Conservation (phyloP, 2,797 vertebrate genomes). For the Clarias laeviceps region DNA sequence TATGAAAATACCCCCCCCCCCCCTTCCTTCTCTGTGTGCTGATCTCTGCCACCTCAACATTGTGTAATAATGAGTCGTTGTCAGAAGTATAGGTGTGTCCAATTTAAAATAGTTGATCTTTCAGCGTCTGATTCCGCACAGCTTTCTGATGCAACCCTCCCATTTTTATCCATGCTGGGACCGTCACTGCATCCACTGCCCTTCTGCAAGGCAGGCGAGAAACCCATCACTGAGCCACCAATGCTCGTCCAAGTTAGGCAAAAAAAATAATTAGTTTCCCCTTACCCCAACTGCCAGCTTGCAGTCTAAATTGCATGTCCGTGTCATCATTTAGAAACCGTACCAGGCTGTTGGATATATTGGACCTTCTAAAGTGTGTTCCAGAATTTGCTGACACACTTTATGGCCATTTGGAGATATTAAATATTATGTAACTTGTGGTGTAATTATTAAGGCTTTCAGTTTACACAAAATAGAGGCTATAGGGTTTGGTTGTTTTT, state of each 20-base stretch:
- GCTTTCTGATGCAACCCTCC: too few species aligned
- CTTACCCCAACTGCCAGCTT: background rate
- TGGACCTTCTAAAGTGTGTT: background rate
- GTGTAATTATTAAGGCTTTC: background rate
- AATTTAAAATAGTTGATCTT: background rate
- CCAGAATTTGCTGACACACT: background rate
- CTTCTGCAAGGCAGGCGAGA: too few species aligned
- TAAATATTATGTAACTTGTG: background rate
- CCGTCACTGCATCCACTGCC: too few species aligned
- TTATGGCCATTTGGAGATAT: background rate
- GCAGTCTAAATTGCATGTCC: too few species aligned
- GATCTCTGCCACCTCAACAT: conserved; percentile 22
- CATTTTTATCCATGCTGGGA: too few species aligned
- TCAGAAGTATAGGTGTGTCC: background rate
- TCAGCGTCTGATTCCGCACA: too few species aligned
- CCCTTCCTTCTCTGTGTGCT: background rate
- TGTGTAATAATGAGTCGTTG: background rate
- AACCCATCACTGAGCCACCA: too few species aligned
- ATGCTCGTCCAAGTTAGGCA: too few species aligned
- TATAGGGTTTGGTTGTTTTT: background rate
- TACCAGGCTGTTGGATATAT: background rate
- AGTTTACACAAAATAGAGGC: background rate
- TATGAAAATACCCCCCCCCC: background rate
- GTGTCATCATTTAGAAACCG: background rate
- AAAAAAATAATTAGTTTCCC: too few species aligned